Base-by-base conservation (phyloP, 2,888 invertebrate genomes). In the Lypha dubia region DNA sequence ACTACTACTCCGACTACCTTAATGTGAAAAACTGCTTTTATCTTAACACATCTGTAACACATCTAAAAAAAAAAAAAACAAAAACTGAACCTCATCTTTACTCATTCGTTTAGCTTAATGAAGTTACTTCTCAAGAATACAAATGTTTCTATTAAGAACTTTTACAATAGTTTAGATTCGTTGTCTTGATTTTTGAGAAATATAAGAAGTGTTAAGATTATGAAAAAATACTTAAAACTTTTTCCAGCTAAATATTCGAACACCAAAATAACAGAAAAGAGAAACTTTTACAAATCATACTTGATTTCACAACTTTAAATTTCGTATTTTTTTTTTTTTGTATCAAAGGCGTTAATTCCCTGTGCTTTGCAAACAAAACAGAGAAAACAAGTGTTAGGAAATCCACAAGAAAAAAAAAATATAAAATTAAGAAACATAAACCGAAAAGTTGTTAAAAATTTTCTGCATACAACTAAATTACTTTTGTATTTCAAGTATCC, bases 401-500 rank as follows among this genome's bases (percentile, higher is more conserved):
- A 20, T n/a, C 15, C 6, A 17, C 32, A 44, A 24, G n/a, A 44
- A 17, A 9, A 9, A 58, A 63, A 53, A 67, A 56, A 32, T 51
- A 53, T 20, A 53, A 1, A 20, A n/a, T n/a, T 28, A 49, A 32
- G n/a, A 71, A 56, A 63, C 58, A 56, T 62, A 53, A 41, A 71
- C 53, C 62, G 44, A 80, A 76, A 76, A 56, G 67, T 76, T 84
- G 35, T 71, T 60, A 24, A 65, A 56, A 38, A 53, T 65, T 80
- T 53, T 71, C 73, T 80, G 84, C 84, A 80, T 80, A 73, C 67
- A 76, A 17, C 67, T 58, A 60, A 76, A 81, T 70, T 81, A 74
- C 81, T 84, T 81, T 81, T 77, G 81, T 80, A 56, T 80, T 76
- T 84, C 32, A 84, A 77, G 84, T 81, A 73, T 74, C 77, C 76